Percentiles rank a stretch among this genome's conserved stretches.
These are phyloP conservation scores for Enteromius fasciolatus DNA, from an alignment of 2,797 vertebrate species.

Conservation along the genomic window DNA sequence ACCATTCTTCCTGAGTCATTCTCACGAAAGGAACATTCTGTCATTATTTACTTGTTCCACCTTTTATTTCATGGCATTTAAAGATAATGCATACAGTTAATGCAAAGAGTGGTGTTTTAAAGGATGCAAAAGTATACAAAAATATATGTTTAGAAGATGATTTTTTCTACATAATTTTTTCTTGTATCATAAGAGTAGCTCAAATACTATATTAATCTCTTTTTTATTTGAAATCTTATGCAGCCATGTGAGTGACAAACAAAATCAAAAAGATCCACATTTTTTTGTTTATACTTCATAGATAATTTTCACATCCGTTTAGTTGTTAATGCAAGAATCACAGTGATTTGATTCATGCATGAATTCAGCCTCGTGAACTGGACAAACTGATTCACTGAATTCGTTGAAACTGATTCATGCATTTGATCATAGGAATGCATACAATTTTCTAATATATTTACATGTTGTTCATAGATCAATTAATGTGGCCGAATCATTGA, in stretches of 20 bases:
- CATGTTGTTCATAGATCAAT: too few species aligned
- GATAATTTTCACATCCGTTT: neutral
- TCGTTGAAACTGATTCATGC: too few species aligned
- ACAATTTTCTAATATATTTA: too few species aligned
- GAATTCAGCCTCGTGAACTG: neutral
- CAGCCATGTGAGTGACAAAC: neutral
- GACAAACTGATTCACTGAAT: neutral
- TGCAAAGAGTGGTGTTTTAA: neutral
- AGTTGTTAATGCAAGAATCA: neutral
- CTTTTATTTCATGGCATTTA: neutral
- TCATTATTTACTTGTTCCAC: neutral
- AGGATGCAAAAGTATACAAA: neutral
- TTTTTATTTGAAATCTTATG: neutral
- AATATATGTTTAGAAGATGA: neutral
- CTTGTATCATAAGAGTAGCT: neutral
- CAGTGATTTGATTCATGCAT: neutral
- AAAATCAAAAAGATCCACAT: neutral
- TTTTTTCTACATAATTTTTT: neutral
- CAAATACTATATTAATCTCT: neutral
- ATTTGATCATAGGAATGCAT: too few species aligned
- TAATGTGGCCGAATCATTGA: too few species aligned
- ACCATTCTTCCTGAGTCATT: constrained; percentile 12
- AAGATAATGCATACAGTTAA: neutral
- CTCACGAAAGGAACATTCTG: neutral
- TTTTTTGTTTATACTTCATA: neutral